Evolutionary conservation across 2,797 vertebrate species (phyloP).

Genomic region (Notolepis coatsorum): DNA sequence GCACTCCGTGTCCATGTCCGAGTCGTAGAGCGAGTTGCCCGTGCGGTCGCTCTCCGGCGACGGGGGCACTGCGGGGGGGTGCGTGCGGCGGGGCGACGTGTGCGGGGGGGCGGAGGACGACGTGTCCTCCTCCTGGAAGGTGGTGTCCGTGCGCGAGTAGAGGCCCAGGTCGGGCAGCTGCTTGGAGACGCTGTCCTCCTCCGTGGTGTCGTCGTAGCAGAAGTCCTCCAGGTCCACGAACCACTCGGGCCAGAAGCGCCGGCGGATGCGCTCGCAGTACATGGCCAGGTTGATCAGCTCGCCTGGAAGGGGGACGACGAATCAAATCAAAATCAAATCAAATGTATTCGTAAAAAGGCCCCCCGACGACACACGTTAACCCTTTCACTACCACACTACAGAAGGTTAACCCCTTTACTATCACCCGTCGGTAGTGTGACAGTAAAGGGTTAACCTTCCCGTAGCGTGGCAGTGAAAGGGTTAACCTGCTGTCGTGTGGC

Average conservation of each 20-base stretch:
- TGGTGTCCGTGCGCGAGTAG: slow-evolving; percentile 92
- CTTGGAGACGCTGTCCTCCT: slow-evolving; percentile 83
- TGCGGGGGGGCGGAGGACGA: slow-evolving; percentile 80
- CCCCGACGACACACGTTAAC: too few relatives aligned
- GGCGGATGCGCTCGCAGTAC: slow-evolving; percentile 97
- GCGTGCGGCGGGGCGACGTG: slow-evolving; percentile 67
- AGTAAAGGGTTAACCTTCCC: too few relatives aligned
- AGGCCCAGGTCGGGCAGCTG: slow-evolving; percentile 90
- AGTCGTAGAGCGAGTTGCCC: slow-evolving; percentile 95
- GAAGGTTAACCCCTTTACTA: too few relatives aligned
- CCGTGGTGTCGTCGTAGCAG: slow-evolving; percentile 86
- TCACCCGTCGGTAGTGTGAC: too few relatives aligned
- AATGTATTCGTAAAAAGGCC: too few relatives aligned
- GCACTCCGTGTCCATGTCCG: slow-evolving; percentile 96
- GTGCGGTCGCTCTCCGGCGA: slow-evolving; percentile 95
- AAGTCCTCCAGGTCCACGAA: slow-evolving; percentile 92
- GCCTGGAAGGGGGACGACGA: slow-evolving; percentile 79
- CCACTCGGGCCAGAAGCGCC: slow-evolving; percentile 98
- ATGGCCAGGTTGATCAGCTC: slow-evolving; percentile 99
- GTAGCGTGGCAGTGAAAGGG: too few relatives aligned
- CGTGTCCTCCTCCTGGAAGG: slow-evolving; percentile 86
- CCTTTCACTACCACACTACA: too few relatives aligned
- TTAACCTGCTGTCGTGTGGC: too few relatives aligned
- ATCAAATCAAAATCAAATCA: too few relatives aligned
- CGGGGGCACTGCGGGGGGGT: slow-evolving; percentile 69